Base-by-base conservation (phyloP, 2,113 vertebrate species). In the Glaucomys volans region DNA sequence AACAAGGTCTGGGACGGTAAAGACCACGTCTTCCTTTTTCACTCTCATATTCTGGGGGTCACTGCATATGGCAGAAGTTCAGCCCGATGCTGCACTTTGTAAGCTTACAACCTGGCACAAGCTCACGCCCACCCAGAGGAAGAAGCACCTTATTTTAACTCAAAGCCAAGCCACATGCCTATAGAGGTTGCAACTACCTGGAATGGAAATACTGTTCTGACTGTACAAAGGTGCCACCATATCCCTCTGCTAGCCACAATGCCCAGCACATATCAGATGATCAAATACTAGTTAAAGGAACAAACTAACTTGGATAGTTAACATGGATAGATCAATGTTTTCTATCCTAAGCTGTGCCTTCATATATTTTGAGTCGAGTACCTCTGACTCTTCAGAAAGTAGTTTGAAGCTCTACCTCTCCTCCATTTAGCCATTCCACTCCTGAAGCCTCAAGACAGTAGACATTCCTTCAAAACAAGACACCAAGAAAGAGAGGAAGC, bases 361-460 rank as follows among this genome's bases (percentile, higher is more conserved):
- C 10, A 16, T 80, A 2, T 57, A 54, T 26, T 69, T 57, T 13
- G 20, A 50, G 32, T 14, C 40, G 42, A 75, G 5, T 17, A 7
- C 79, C 35, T 26, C n/a, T 76, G 44, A 28, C 59, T 89, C 72
- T 87, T 47, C 59, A 85, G 59, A 87, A 95, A 91, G 59, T 5
- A 4, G 4, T 59, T 8, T 40, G 50, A 90, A 74, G n/a, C 47
- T 59, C 59, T 11, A 40, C 13, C 37, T 74, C 87, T 32, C 26
- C 37, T 40, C 40, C 26, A 44, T 30, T 52, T 72, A 52, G 62
- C 18, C 17, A 11, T 62, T n/a, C 82, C 13, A 57, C 9, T 81
- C 42, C 26, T 75, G 17, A 90, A 80, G 54, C 2, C 44, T 74
- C 52, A 5, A 26, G 54, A 62, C 67, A 81, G 44, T 20, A 93